Base-by-base conservation (phyloP, 1,140 invertebrate genomes). In the Arion vulgaris region DNA sequence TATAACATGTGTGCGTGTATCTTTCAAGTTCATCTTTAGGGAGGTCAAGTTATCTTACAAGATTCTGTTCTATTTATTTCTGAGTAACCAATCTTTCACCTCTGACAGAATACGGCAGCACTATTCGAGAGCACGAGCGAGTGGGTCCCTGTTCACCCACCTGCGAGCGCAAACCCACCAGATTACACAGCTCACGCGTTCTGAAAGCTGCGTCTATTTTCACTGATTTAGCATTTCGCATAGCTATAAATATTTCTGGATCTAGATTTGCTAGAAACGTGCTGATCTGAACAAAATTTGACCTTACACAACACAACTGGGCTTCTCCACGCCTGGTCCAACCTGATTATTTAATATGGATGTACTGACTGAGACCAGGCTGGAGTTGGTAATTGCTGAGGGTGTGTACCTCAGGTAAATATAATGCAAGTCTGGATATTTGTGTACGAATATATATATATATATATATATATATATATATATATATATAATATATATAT, bases 241-340 rank as follows among this genome's bases (percentile, higher is more conserved):
- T 34, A 36, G 38, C 9, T 73, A 73, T 41, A 73, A 41, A 73
- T 39, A 73, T 73, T 73, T 73, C 36, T 49, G 7, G 38, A 23
- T 49, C 11, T 23, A 36, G 41, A 38, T 26, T 73, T 26, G 71
- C 4, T 11, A 39, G 71, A 49, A 73, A 73, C 68, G 68, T 71
- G 68, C 68, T 71, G 68, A 71, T 71, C 68, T n/a, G 17, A 39
- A 39, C 32, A 23, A 71, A 71, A 36, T 71, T 71, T 17, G 13
- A 4, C 11, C 2, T 4, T 34, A 71, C 15, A 71, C n/a, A n/a
- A n/a, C 32, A 71, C 15, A 75, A n/a, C 36, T 36, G 41, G 28
- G 41, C 11, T 1, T 28, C 72, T 38, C 38, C 15, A n/a, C 7
- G 38, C n/a, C 23, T 38, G 72, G 45, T 9, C n/a, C 32, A 57